These are phyloP conservation scores for Ophonus ardosiacus DNA, from an alignment of 2,888 invertebrate genomes.

Conservation along the genomic window DNA sequence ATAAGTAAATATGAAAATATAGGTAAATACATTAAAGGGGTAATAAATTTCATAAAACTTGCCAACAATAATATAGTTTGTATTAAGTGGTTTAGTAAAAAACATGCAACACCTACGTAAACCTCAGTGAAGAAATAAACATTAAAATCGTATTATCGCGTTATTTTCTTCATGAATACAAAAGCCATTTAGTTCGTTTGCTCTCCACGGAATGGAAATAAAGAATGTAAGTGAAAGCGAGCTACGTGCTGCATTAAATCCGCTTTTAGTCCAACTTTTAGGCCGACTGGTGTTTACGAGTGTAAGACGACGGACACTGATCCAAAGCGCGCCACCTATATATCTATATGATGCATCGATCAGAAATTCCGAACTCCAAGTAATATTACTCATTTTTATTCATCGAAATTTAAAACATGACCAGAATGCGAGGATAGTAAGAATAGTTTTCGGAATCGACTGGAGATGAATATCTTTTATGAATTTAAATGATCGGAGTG, in stretches of 20 bases:
- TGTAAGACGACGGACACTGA: constrained; percentile 43
- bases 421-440: neutral
- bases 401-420: neutral
- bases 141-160: constrained; percentile 24
- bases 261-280: constrained; percentile 23
- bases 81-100: neutral
- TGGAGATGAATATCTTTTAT: too few species aligned
- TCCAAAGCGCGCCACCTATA: neutral
- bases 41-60: too few species aligned
- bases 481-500: too few species aligned
- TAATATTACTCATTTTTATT: neutral
- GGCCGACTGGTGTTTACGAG: constrained; percentile 45
- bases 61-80: too few species aligned
- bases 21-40: too few species aligned
- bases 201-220: constrained; percentile 9
- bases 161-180: constrained; percentile 39
- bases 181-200: constrained; percentile 10
- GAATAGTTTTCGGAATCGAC: too few species aligned
- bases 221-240: constrained; percentile 56
- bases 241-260: constrained; percentile 43
- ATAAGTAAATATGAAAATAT: too few species aligned
- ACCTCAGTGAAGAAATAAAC: constrained; percentile 2
- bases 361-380: too few species aligned
- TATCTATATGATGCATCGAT: neutral
- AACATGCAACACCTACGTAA: neutral